Base-by-base conservation (phyloP, 2,888 invertebrate species). In the Lampropteryx suffumata region DNA sequence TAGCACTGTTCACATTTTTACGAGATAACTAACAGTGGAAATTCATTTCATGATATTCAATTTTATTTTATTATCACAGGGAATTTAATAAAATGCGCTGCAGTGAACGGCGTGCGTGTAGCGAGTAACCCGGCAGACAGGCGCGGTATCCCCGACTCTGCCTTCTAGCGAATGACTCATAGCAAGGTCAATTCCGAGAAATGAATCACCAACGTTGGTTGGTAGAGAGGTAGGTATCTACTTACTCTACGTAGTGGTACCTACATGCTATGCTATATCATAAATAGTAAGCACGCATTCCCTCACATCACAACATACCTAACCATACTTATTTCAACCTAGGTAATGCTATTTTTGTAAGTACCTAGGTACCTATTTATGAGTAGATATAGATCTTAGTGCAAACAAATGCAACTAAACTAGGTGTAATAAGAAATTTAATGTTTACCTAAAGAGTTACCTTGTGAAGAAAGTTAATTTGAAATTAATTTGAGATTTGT, bases 101-200 rank as follows among this genome's bases (percentile, higher is more conserved):
- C 76, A 68, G 79, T 68, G 77, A 82, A 70, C 84, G 79, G 81
- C 81, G 80, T 80, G 82, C 78, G 83, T 79, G 81, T 82, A 84
- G 78, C 79, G 75, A 82, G 80, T 86, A 79, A 78, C 89, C 53
- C 89, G 88, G 85, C 87, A 87, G 88, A 86, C 89, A 88, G 84
- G 88, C 88, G 89, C 90, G 90, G 90, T 90, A 90, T 91, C 90
- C 90, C 90, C 90, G 79, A 88, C 89, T 89, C 88, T 90, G 90
- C 89, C 88, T 88, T 85, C 86, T 84, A 87, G 71, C 88, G 90
- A 90, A 88, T 91, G 90, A 91, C 90, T 91, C 90, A 91, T 90
- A 83, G 89, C 90, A 90, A 91, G 90, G 90, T 90, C 90, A 90
- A 90, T 90, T 90, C 90, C 88, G 90, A 91, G 89, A 89, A 89